A percentile compares a stretch with the other conserved stretches of the same genome.
Conservation (phyloP, 1,140 invertebrate genomes). For the Drosophila bocqueti region DNA sequence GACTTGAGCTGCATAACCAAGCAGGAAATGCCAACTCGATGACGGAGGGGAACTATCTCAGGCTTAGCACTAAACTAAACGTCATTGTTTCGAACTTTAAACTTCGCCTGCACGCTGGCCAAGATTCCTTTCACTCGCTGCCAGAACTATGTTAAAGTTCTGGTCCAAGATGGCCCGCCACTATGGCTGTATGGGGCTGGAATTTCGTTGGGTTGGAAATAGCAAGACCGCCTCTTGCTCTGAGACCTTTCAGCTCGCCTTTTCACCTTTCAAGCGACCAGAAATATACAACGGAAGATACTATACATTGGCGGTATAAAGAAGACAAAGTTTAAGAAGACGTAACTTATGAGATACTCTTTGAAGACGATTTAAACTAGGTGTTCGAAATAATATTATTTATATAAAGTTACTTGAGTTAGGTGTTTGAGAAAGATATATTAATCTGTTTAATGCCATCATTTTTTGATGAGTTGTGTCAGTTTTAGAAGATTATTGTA, state of each 20-base stretch:
- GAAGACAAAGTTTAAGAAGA: neutral
- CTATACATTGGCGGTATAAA: neutral
- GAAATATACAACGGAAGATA: constrained; percentile 20
- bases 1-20: constrained; percentile 80
- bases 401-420: neutral
- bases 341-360: neutral
- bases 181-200: neutral
- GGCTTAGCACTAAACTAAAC: constrained; percentile 22
- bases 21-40: constrained; percentile 36
- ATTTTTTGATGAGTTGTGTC: too few species aligned
- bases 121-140: constrained; percentile 17
- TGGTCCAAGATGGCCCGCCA: constrained; percentile 36
- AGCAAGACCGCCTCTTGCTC: constrained; percentile 46
- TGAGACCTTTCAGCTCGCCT: constrained; percentile 53
- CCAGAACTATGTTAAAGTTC: constrained; percentile 67
- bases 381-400: neutral
- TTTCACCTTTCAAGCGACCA: constrained; percentile 59
- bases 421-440: neutral
- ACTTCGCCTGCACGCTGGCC: constrained; percentile 31
- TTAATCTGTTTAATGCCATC: neutral
- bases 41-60: constrained; percentile 26
- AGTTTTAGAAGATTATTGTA: neutral
- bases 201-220: neutral
- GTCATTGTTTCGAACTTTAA: constrained; percentile 62
- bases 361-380: neutral